Conservation (phyloP, 2,113 vertebrate genomes). For the Malurus melanocephalus region DNA sequence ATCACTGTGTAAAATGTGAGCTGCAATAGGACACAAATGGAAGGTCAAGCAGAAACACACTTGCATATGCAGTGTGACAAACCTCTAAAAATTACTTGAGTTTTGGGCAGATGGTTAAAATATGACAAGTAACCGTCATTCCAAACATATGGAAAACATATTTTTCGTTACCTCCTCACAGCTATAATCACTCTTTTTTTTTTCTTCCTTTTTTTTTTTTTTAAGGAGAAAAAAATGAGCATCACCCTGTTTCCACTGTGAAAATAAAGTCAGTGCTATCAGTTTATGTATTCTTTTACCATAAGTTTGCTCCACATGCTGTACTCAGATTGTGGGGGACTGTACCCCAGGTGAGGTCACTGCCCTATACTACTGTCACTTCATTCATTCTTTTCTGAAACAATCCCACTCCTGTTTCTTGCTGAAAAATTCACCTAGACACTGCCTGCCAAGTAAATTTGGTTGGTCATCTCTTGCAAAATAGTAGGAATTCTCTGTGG, state of each 20-base stretch:
- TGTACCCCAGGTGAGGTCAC: fast-evolving
- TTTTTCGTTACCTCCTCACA: not conserved
- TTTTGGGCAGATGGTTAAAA: not conserved
- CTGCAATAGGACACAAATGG: not conserved
- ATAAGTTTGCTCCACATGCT: not conserved
- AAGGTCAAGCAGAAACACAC: not conserved
- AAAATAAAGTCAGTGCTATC: not conserved
- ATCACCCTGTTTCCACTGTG: not conserved
- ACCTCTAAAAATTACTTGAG: not conserved
- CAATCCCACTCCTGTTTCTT: not conserved
- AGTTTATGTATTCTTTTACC: not conserved
- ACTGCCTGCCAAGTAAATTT: not conserved
- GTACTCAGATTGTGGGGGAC: not conserved
- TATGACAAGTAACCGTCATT: not conserved
- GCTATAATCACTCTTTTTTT: not conserved
- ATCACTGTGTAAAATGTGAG: not conserved
- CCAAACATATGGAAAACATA: not conserved
- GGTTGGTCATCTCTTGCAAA: not conserved
- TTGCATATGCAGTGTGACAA: not conserved
- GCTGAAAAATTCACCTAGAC: not conserved
- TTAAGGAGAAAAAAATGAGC: not conserved
- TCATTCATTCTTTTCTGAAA: not conserved
- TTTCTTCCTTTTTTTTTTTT: not conserved
- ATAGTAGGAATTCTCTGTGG: not conserved
- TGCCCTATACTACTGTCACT: not conserved